phyloP scores from a whole-genome alignment of 2,113 vertebrate genomes.

The Crotalus horridus region DNA sequence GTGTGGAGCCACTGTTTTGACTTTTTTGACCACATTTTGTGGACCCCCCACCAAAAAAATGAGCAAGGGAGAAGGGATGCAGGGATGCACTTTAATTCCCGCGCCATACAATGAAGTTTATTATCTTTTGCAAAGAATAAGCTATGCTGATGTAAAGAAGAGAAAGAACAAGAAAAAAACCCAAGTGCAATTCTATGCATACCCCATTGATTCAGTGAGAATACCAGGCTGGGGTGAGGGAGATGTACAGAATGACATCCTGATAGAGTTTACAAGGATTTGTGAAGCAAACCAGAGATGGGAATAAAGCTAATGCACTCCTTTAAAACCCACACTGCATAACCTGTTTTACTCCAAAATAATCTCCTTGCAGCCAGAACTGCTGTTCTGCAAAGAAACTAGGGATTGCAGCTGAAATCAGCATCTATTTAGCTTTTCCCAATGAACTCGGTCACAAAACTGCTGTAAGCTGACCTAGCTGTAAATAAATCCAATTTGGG shows the following conservation, averaged over 20 bases:
- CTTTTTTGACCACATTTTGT: not conserved
- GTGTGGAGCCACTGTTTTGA: not conserved
- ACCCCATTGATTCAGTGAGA: not conserved
- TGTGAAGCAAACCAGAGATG: conserved; percentile 48
- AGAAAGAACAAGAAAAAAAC: conserved; percentile 52
- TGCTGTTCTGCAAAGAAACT: not conserved
- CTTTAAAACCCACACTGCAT: not conserved
- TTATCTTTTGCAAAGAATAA: conserved; percentile 45
- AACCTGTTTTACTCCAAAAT: not conserved
- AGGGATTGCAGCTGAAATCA: not conserved
- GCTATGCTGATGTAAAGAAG: conserved; percentile 62
- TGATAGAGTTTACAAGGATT: conserved; percentile 45
- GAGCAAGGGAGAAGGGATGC: not conserved
- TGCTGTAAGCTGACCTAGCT: not conserved
- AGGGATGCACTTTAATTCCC: not conserved
- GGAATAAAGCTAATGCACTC: conserved; percentile 48
- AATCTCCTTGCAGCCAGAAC: not conserved
- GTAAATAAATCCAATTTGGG: conserved; percentile 5
- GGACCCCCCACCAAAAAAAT: not conserved
- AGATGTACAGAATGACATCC: not conserved
- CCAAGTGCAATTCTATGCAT: not conserved
- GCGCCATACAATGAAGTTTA: not conserved
- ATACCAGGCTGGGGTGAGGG: not conserved
- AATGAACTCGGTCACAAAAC: not conserved
- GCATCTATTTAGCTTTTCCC: not conserved